A percentile compares a stretch with the other conserved stretches of the same genome.
Conservation (phyloP, 2,797 vertebrate species). For the Peromyscus attwateri region DNA sequence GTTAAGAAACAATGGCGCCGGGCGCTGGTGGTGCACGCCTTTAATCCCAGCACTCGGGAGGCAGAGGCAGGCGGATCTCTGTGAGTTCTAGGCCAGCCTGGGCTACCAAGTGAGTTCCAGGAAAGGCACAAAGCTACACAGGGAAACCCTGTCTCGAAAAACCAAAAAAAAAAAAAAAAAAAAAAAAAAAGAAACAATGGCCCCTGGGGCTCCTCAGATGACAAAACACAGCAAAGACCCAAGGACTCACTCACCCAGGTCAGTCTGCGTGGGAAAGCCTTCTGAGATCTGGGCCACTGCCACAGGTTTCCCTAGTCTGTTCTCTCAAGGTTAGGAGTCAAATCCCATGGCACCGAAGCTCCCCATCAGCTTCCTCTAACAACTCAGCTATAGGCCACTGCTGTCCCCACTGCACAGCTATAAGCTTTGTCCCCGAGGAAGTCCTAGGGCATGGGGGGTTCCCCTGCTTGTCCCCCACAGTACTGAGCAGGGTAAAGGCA, state of each 20-base stretch:
- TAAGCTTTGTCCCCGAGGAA: not conserved
- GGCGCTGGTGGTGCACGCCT: too few relatives aligned
- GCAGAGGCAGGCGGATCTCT: too few relatives aligned
- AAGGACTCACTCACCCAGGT: not conserved
- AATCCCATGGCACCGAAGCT: not conserved
- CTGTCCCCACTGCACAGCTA: not conserved
- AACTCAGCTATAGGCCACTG: not conserved
- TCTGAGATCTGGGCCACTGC: not conserved
- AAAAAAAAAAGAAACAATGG: not conserved
- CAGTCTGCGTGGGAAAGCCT: accelerated
- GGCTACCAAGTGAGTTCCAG: too few relatives aligned
- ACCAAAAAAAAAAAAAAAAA: too few relatives aligned
- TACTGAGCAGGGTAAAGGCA: not conserved
- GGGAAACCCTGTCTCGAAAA: too few relatives aligned
- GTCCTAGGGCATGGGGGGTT: too few relatives aligned
- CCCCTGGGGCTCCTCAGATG: not conserved
- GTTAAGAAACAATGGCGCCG: not conserved
- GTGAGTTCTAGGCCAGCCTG: too few relatives aligned
- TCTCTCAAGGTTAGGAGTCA: not conserved
- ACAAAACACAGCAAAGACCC: not conserved
- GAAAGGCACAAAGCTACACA: too few relatives aligned
- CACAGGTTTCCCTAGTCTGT: not conserved
- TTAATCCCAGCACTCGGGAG: too few relatives aligned
- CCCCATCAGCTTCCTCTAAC: not conserved
- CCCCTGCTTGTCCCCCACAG: too few relatives aligned